A percentile compares a stretch with the other conserved stretches of the same genome.
phyloP scores from a whole-genome alignment of 1,140 invertebrate species.

The Phymastichus coffea region DNA sequence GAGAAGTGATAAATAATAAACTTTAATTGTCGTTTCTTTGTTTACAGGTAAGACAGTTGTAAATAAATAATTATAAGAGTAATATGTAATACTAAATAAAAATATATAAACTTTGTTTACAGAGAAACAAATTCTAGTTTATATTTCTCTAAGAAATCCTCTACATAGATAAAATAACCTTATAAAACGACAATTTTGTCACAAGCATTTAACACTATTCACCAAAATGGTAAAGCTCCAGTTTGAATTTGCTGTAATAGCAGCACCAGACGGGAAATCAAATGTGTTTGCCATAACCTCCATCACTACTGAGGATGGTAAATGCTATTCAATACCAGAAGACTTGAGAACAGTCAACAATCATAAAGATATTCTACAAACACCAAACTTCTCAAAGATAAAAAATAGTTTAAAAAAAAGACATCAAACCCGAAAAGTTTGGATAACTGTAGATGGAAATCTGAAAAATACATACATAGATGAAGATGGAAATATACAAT shows the following conservation, averaged over 20 bases:
- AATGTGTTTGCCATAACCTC: constrained; percentile 26
- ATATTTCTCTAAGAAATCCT: background rate
- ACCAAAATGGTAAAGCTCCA: background rate
- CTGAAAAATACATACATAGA: background rate
- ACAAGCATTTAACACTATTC: background rate
- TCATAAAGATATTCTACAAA: constrained; percentile 3
- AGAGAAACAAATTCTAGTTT: no score
- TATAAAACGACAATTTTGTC: background rate
- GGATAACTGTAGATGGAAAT: constrained; percentile 18
- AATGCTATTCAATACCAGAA: constrained; percentile 16
- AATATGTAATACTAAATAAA: no score
- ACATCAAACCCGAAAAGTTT: constrained; percentile 21
- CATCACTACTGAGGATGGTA: constrained; percentile 13
- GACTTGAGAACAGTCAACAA: background rate
- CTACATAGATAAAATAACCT: no score
- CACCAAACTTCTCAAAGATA: background rate
- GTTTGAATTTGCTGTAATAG: constrained; percentile 13
- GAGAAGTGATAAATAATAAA: no score
- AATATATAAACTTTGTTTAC: no score
- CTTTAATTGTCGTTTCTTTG: no score
- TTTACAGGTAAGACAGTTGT: no score
- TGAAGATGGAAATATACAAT: constrained; percentile 1
- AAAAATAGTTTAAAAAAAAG: constrained; percentile 26
- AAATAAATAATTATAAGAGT: no score
- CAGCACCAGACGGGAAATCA: constrained; percentile 20